Percentiles rank a stretch among this genome's conserved stretches.
Evolutionary conservation across 1,140 invertebrate genomes (phyloP).

Genomic region (Tetraneura akinire): DNA sequence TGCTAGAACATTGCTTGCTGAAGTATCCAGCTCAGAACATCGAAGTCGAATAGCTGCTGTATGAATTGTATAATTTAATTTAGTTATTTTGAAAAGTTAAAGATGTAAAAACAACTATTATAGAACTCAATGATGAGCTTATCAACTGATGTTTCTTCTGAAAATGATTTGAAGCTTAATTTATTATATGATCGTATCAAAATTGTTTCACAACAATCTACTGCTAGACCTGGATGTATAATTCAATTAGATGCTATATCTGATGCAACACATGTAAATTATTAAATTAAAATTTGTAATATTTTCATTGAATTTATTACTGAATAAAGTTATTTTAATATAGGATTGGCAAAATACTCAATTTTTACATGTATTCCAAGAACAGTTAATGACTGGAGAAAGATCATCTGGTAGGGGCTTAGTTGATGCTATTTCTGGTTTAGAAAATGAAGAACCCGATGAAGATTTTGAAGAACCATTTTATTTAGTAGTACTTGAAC

Average conservation of each 20-base stretch:
- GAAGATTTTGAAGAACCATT: constrained; percentile 92
- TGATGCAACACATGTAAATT: constrained; percentile 79
- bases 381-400: constrained; percentile 83
- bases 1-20: constrained; percentile 88
- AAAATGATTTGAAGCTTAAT: constrained; percentile 65
- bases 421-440: constrained; percentile 73
- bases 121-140: constrained; percentile 75
- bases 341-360: constrained; percentile 94
- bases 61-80: constrained; percentile 47
- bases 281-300: too few species aligned
- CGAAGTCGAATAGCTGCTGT: constrained; percentile 69
- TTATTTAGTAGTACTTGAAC: constrained; percentile 90
- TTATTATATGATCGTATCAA: constrained; percentile 85
- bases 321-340: constrained; percentile 51
- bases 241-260: constrained; percentile 92
- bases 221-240: constrained; percentile 93
- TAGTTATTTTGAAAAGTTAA: constrained; percentile 50
- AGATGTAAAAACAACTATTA: constrained; percentile 41
- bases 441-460: constrained; percentile 84
- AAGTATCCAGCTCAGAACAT: constrained; percentile 82
- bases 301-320: too few species aligned
- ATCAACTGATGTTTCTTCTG: constrained; percentile 77
- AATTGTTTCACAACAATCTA: constrained; percentile 99
- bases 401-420: constrained; percentile 62
- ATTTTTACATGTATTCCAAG: constrained; percentile 95